Evolutionary conservation across 2,113 vertebrate species (phyloP), one percentile per base, ranked within the genome.

Genomic region (Panthera uncia): DNA sequence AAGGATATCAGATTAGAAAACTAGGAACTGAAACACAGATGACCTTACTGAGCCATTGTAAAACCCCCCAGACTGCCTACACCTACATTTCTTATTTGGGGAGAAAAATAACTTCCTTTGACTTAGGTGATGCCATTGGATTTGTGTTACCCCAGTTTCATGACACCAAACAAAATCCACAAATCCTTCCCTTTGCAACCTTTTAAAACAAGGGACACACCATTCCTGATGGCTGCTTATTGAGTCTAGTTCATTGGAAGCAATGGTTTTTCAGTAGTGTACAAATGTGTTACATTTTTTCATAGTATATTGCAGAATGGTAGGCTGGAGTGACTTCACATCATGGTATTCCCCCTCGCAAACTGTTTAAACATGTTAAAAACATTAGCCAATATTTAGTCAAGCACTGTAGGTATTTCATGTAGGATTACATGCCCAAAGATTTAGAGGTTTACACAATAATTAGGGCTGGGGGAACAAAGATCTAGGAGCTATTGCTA

Each of bases 301-400:
- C 36, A 45, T 82, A 21, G 9, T 82, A 14, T 61, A 52, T 87
- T 82, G 10, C 29, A 79, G 16, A 91, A 41, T 65, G 19, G 25
- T n/a, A 92, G 33, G 21, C 4, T 68, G 33, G 66, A 87, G 57
- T 78, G 27, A 89, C 86, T 95, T 95, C 38, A 89, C 92, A 25
- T 89, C 63, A 82, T 25, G 87, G 41, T 29, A 90, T 76, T 93
- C 93, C 86, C 85, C 71, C 33, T 89, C 66, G 68, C 71, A 91
- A 93, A 71, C n/a, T 82, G 10, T 79, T 92, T 94, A 89, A 76
- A 81, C 16, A 57, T 91, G 41, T 10, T 66, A 57, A 83, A 89
- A 61, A 78, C 66, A 29, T 96, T 76, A 76, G 27, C 41, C 41
- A 76, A 48, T 16, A 83, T 65, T n/a, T 29, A 81, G 18, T 33